Evolutionary conservation across 2,888 invertebrate genomes (phyloP).

Genomic region (Cosmia trapezina): DNA sequence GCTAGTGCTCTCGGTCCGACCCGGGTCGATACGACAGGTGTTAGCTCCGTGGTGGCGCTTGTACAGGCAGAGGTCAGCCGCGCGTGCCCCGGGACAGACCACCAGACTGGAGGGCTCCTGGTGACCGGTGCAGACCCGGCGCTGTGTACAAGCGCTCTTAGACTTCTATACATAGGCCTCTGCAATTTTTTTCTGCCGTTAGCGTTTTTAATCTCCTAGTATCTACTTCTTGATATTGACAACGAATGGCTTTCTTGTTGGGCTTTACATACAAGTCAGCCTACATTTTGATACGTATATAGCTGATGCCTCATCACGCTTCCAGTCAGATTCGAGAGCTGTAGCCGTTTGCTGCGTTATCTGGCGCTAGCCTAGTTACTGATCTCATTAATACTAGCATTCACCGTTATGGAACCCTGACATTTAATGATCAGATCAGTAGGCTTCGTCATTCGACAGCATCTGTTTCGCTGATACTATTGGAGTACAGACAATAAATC

Average conservation of each 20-base stretch:
- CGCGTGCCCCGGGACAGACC: not conserved
- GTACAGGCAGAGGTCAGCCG: constrained; percentile 35
- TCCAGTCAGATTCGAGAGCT: constrained; percentile 80
- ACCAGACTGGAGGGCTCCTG: constrained; percentile 35
- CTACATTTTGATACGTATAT: constrained; percentile 72
- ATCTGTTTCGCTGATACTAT: constrained; percentile 32
- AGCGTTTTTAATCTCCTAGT: constrained; percentile 77
- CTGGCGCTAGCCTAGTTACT: constrained; percentile 81
- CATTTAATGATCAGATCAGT: constrained; percentile 21
- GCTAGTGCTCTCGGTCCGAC: constrained; percentile 85
- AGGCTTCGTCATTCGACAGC: constrained; percentile 15
- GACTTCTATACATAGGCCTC: constrained; percentile 67
- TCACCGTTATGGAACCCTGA: constrained; percentile 70
- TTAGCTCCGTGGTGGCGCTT: constrained; percentile 55
- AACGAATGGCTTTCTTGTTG: constrained; percentile 77
- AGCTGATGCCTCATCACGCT: constrained; percentile 73
- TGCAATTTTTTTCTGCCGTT: constrained; percentile 74
- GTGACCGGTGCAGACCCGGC: constrained; percentile 18
- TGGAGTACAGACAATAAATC: constrained; percentile 34
- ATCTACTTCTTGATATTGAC: constrained; percentile 74
- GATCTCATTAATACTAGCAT: constrained; percentile 81
- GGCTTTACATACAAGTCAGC: constrained; percentile 64
- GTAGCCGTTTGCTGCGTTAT: constrained; percentile 81
- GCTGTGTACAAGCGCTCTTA: constrained; percentile 51
- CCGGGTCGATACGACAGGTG: constrained; percentile 59